Base-by-base conservation (phyloP, 2,113 vertebrate species). In the Hyperoodon ampullatus region DNA sequence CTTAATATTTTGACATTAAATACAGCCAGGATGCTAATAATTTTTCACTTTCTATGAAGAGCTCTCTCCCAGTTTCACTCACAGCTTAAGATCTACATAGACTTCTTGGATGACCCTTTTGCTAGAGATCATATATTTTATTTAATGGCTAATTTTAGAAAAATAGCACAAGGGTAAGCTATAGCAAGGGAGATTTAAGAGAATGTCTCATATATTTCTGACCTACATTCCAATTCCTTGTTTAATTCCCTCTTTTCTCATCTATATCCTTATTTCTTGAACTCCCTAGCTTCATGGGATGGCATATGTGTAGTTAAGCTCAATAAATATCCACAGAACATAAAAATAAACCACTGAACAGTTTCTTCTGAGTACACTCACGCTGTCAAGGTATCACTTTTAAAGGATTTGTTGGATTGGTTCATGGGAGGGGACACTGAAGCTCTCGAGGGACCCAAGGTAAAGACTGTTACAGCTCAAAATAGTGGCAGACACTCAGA, bases 1-100 rank as follows among this genome's bases (percentile, higher is more conserved):
- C 53, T 93, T 94, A 90, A 88, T 26, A n/a, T 87, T 86, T 94
- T 84, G 42, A n/a, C 19, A 88, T 77, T 66, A 55, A 78, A 35
- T 75, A 71, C 4, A 86, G 6, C 18, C 86, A 5, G 3, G 42
- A 72, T 68, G n/a, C 26, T 58, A 23, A 50, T 28, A 15, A 28
- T 47, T 88, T 84, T 66, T 85, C 33, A 50, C 6, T 92, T 13
- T 87, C 39, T 35, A 23, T 18, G 21, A 80, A 42, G 23, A 53
- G 28, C 39, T 47, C 0, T 68, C 24, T n/a, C 10, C 0, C 24
- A 35, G 0, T 88, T 65, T 94, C 3, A 42, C 2, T 39, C 42
- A 83, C 26, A 93, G 13, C 65, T 90, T 90, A 68, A 71, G 39
- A 74, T 19, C 42, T 39, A 8, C 44, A 13, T 50, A 28, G 74